Conservation (phyloP, 2,888 invertebrate genomes). For the Ischnus inquisitorius region DNA sequence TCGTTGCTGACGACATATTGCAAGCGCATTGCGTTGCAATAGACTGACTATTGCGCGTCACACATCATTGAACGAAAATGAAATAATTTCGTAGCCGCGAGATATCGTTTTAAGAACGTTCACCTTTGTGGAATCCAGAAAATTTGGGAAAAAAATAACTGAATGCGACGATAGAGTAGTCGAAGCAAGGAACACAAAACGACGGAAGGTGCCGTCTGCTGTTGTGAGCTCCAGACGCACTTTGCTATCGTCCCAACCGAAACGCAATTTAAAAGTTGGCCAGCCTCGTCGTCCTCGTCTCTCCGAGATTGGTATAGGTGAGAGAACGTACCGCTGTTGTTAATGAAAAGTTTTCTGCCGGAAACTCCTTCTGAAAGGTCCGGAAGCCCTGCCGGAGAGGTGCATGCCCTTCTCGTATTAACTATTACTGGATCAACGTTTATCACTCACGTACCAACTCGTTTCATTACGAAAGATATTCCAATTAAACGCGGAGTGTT, state of each 20-base stretch:
- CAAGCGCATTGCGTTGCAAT: neutral
- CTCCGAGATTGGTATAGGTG: slow-evolving; percentile 72
- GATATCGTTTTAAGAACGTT: neutral
- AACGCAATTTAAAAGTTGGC: slow-evolving; percentile 84
- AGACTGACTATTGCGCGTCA: neutral
- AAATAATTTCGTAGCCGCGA: neutral
- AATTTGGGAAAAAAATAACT: neutral
- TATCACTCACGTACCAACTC: too few relatives aligned
- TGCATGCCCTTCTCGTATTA: neutral
- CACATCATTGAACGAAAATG: neutral
- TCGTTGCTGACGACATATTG: neutral
- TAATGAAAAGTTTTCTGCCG: slow-evolving; percentile 82
- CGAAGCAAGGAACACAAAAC: slow-evolving; percentile 36
- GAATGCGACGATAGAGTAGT: slow-evolving; percentile 4
- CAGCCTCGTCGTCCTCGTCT: slow-evolving; percentile 70
- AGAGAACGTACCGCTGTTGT: slow-evolving; percentile 65
- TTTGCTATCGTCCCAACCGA: slow-evolving; percentile 76
- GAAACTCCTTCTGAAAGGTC: slow-evolving; percentile 80
- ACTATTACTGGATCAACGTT: too few relatives aligned
- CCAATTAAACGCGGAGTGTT: too few relatives aligned
- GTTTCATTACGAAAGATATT: too few relatives aligned
- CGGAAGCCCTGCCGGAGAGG: neutral
- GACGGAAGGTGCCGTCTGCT: slow-evolving; percentile 58
- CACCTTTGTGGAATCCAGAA: neutral
- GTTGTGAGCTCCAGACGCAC: slow-evolving; percentile 68